A percentile compares a stretch with the other conserved stretches of the same genome.
Conservation (phyloP, 2,797 vertebrate genomes). For the Cyclopterus lumpus region DNA sequence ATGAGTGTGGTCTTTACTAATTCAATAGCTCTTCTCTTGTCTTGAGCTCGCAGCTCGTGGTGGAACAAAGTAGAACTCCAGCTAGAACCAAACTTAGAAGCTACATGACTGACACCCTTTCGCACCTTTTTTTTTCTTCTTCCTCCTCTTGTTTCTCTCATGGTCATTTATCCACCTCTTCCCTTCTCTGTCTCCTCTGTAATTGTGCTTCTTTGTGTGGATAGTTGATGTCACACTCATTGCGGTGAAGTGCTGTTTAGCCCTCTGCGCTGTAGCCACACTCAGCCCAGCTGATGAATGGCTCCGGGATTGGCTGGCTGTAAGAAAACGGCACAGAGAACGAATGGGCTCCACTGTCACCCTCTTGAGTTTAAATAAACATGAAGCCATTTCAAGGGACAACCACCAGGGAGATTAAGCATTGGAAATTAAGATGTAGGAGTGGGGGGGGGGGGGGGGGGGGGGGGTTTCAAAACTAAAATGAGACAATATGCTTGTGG, state of each 20-base stretch:
- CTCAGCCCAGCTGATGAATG: constrained; percentile 72
- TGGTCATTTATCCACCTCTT: constrained; percentile 56
- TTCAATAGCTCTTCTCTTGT: constrained; percentile 46
- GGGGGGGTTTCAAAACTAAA: constrained; percentile 6
- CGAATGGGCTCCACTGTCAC: constrained; percentile 51
- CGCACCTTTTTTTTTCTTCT: not conserved
- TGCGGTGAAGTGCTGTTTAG: constrained; percentile 70
- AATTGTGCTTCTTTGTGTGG: constrained; percentile 77
- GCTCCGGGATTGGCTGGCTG: constrained; percentile 56
- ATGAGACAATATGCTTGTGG: constrained; percentile 30
- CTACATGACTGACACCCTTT: constrained; percentile 51
- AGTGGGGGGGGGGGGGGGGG: no score
- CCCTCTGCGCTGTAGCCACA: constrained; percentile 47
- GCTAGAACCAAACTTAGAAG: constrained; percentile 74
- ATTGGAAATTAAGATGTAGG: constrained; percentile 46
- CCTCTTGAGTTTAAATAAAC: constrained; percentile 80
- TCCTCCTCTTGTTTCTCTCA: not conserved
- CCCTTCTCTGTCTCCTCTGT: constrained; percentile 68
- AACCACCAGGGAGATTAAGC: constrained; percentile 59
- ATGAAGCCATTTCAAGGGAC: constrained; percentile 67
- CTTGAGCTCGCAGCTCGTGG: constrained; percentile 39
- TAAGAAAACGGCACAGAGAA: constrained; percentile 60
- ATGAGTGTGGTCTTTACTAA: constrained; percentile 41
- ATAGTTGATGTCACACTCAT: constrained; percentile 71
- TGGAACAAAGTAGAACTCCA: constrained; percentile 55